Evolutionary conservation across 2,888 invertebrate species (phyloP).

Genomic region (Lamellibrachia satsuma): DNA sequence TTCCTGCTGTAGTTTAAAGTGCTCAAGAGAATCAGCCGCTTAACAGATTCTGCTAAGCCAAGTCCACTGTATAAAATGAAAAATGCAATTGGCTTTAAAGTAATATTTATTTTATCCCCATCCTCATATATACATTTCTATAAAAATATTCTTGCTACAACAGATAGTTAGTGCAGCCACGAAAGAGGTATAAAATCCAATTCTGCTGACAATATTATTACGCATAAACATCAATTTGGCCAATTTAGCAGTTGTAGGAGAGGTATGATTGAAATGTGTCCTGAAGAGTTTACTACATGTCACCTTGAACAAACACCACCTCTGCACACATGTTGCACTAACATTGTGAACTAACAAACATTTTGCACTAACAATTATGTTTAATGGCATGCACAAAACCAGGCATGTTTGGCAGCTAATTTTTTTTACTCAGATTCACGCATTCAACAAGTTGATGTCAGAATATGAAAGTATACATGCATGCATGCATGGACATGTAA

Average conservation of each 20-base stretch:
- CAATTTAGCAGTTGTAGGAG: not conserved
- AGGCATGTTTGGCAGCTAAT: not conserved
- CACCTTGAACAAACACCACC: not conserved
- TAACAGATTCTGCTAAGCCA: too few species aligned
- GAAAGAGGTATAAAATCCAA: not conserved
- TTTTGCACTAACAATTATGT: not conserved
- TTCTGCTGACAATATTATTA: not conserved
- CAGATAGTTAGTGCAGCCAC: not conserved
- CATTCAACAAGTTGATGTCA: not conserved
- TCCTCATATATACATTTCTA: conserved; percentile 17
- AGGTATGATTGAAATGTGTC: not conserved
- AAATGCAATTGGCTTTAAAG: not conserved
- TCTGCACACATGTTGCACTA: not conserved
- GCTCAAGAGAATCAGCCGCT: too few species aligned
- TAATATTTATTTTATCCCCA: not conserved
- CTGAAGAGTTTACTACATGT: not conserved
- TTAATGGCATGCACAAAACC: not conserved
- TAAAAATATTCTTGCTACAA: not conserved
- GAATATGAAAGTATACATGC: not conserved
- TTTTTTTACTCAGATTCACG: not conserved
- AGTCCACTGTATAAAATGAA: not conserved
- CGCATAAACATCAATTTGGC: not conserved
- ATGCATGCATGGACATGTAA: not conserved
- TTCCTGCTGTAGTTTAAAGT: too few species aligned
- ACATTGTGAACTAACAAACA: not conserved